Conservation (phyloP, 2,797 vertebrate genomes). For the Sebastes kiyomatsui region DNA sequence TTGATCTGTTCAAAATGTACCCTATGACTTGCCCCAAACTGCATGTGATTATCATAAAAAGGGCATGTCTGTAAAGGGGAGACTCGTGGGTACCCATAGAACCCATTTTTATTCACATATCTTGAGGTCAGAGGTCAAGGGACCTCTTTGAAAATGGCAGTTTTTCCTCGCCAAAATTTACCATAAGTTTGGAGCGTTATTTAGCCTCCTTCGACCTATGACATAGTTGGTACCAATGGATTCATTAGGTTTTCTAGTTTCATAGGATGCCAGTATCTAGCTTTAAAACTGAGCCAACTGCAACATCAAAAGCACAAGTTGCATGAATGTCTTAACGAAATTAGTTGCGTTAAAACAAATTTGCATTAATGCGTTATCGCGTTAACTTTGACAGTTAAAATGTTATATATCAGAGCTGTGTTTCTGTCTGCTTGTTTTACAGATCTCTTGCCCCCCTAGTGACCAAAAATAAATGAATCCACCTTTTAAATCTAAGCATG, state of each 20-base stretch:
- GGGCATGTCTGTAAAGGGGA: neutral
- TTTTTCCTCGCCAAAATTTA: neutral
- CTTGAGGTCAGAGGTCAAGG: neutral
- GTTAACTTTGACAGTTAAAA: neutral
- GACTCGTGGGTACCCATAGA: neutral
- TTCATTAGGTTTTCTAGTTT: neutral
- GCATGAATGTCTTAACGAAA: neutral
- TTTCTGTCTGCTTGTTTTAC: neutral
- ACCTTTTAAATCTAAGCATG: neutral
- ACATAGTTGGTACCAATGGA: neutral
- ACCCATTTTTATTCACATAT: neutral
- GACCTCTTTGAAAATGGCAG: rapidly evolving
- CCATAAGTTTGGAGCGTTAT: rapidly evolving
- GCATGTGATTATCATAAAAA: neutral
- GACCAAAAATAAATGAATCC: neutral
- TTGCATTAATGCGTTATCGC: neutral
- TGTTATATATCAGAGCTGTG: too few species aligned
- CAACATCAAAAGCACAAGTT: neutral
- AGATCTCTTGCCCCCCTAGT: neutral
- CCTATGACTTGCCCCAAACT: neutral
- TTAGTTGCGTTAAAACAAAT: neutral
- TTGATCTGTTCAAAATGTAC: neutral
- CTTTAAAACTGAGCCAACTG: too few species aligned
- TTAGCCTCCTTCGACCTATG: neutral
- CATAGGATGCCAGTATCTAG: neutral